Evolutionary conservation across 2,888 invertebrate genomes (phyloP).

Genomic region (Tachystola acroxantha): DNA sequence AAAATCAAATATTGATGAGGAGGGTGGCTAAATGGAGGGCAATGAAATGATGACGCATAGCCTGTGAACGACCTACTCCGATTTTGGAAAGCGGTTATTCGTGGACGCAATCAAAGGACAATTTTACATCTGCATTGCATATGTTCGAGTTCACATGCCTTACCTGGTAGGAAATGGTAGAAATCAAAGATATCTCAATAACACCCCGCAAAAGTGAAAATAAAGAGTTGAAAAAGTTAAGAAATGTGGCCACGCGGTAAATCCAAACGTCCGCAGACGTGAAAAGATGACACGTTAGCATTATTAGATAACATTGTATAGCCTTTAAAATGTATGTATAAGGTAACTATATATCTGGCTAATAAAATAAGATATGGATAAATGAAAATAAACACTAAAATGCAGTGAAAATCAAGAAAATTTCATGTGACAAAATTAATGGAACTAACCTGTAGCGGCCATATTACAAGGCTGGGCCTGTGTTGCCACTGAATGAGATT

Average conservation of each 20-base stretch:
- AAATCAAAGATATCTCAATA: conserved; percentile 20
- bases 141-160: conserved; percentile 23
- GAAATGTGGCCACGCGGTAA: conserved; percentile 78
- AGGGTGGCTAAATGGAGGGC: conserved; percentile 28
- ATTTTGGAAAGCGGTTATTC: conserved; percentile 68
- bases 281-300: conserved; percentile 77
- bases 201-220: conserved; percentile 26
- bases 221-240: conserved; percentile 37
- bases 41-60: conserved; percentile 66
- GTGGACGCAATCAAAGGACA: conserved; percentile 38
- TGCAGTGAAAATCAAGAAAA: conserved; percentile 32
- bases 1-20: conserved; percentile 15
- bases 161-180: conserved; percentile 20
- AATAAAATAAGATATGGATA: conserved; percentile 28
- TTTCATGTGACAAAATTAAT: conserved; percentile 75
- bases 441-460: conserved; percentile 85
- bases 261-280: conserved; percentile 73
- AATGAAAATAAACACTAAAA: conserved; percentile 25
- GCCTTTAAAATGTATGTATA: conserved; percentile 18
- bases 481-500: conserved; percentile 55
- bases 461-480: conserved; percentile 80
- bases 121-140: conserved; percentile 26
- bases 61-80: conserved; percentile 57
- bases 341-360: conserved; percentile 25
- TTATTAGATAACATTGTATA: conserved; percentile 53